Evolutionary conservation across 2,888 invertebrate species (phyloP), one percentile per base, ranked within the genome.

Genomic region (Hirtodrosophila duncani): DNA sequence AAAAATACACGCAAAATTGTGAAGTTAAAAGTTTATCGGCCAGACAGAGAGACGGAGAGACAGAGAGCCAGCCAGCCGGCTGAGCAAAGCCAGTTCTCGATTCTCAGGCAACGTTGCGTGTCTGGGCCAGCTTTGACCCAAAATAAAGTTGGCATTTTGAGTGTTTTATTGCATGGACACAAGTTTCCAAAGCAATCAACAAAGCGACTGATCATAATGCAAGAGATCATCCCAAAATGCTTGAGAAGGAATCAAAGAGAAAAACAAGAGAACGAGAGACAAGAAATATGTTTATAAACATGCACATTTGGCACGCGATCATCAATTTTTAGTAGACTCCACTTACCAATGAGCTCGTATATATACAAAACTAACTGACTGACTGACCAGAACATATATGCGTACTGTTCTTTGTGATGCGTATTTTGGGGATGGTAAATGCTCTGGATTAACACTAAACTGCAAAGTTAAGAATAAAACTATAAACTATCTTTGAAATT

Each of bases 111-210:
- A 77, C 69, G 70, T 75, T 81, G 77, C 77, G 78, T 77, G 77
- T 70, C 66, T 78, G 81, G n/a, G 61, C 23, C 70, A 58, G 67
- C 75, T 81, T 74, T 81, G 77, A 80, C 78, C 81, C 71, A 78
- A 77, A 77, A 78, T 81, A 81, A 81, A 81, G 74, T 77, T 77
- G 81, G 79, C 77, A 81, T 74, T 75, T 78, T 80, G 75, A 78
- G 81, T 81, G 79, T 77, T 77, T 77, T 77, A 77, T 77, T 77
- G 77, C 81, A 81, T 74, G 77, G 79, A 78, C 81, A 80, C 70
- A 78, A 80, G 78, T 78, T 80, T 70, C 66, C n/a, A n/a, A 79
- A 80, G 78, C 75, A 78, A 78, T 75, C 81, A 77, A 78, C 74
- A 79, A 79, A 79, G 77, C 79, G 72, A 72, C 79, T 72, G 72